Conservation (phyloP, 2,113 vertebrate genomes). For the Pygoscelis antarcticus region DNA sequence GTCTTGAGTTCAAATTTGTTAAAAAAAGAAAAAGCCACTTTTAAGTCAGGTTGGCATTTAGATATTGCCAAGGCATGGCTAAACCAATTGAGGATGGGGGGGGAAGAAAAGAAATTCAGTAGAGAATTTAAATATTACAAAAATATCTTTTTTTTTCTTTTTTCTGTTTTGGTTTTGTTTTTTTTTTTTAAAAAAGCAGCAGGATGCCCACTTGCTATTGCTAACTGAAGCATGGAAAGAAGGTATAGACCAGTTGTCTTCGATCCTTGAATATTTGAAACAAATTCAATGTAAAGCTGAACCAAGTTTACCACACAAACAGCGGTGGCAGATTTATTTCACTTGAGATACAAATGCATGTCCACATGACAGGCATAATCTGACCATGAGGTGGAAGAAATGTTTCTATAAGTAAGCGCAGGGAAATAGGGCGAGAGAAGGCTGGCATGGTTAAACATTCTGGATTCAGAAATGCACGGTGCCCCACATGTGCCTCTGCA, state of each 20-base stretch:
- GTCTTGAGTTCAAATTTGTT: conserved; percentile 67
- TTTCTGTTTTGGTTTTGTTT: neutral
- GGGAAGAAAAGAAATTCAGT: conserved; percentile 52
- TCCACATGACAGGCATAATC: conserved; percentile 58
- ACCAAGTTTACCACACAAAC: conserved; percentile 69
- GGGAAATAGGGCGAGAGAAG: conserved; percentile 62
- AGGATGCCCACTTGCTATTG: conserved; percentile 66
- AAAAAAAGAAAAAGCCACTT: conserved; percentile 48
- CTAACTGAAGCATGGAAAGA: conserved; percentile 75
- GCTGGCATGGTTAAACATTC: conserved; percentile 58
- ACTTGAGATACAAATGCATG: conserved; percentile 67
- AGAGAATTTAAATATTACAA: conserved; percentile 74
- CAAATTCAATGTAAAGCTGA: conserved; percentile 72
- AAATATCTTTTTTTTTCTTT: conserved; percentile 69
- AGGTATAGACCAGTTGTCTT: conserved; percentile 62
- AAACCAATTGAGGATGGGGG: neutral
- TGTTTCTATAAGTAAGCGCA: conserved; percentile 62
- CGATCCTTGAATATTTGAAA: conserved; percentile 65
- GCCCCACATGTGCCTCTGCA: conserved; percentile 38
- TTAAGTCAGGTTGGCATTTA: conserved; percentile 48
- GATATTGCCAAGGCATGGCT: conserved; percentile 61
- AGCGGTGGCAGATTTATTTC: conserved; percentile 68
- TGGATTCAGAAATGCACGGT: conserved; percentile 52
- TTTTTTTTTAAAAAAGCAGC: conserved; percentile 66
- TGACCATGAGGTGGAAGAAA: conserved; percentile 59